These are phyloP conservation scores for Irena cyanogastra DNA, from an alignment of 2,113 vertebrate genomes.

Conservation along the genomic window DNA sequence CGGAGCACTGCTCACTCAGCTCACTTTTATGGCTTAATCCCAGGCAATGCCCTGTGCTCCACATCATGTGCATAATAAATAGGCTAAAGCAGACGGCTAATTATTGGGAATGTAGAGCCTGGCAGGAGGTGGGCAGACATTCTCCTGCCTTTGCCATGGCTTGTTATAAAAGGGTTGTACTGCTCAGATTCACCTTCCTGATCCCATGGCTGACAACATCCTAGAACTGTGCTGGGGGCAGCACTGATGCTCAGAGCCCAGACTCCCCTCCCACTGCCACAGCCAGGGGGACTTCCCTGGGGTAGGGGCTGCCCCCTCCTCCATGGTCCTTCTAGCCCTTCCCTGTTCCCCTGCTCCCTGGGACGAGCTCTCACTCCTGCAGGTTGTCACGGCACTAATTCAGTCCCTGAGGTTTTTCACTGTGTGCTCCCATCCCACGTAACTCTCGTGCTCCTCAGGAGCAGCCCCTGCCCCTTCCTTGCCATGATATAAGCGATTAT, in stretches of 20 bases:
- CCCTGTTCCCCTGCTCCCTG: not conserved
- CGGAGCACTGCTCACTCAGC: not conserved
- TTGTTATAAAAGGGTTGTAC: not conserved
- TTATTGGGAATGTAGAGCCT: not conserved
- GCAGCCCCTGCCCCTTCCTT: not conserved
- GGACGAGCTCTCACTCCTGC: not conserved
- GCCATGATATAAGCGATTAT: not conserved
- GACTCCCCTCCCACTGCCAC: not conserved
- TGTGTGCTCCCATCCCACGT: accelerated
- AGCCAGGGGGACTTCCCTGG: not conserved
- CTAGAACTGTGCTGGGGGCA: not conserved
- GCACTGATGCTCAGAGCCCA: not conserved
- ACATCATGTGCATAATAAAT: not conserved
- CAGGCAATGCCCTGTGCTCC: not conserved
- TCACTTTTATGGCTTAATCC: not conserved
- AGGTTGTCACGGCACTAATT: not conserved
- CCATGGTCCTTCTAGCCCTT: not conserved
- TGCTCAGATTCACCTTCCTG: not conserved
- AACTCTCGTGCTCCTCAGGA: accelerated
- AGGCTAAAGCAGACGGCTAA: not conserved
- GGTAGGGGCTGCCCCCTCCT: not conserved
- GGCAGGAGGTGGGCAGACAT: not conserved
- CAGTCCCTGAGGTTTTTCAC: not conserved
- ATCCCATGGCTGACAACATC: not conserved
- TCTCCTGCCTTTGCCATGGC: not conserved